Base-by-base conservation (phyloP, 2,888 invertebrate species). In the Noctua janthe region DNA sequence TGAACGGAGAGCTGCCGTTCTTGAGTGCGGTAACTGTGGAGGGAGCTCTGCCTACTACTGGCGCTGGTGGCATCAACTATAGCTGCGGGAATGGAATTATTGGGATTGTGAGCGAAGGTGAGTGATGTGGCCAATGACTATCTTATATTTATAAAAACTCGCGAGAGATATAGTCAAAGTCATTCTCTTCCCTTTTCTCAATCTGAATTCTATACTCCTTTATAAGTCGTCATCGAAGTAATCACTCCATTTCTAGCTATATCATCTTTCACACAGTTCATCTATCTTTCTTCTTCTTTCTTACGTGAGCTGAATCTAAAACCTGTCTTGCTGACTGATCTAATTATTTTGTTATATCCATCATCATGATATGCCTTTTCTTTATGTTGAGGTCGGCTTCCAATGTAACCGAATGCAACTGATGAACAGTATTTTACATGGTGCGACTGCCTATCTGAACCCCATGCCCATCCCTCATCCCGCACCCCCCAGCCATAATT, bases 11-110 rank as follows among this genome's bases (percentile, higher is more conserved):
- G 39, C 77, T 91, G 73, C 92, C 93, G 17, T 91, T 91, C 85
- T 80, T 91, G 47, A 85, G 90, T 15, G 88, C 90, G 62, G 91
- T 92, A 49, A 82, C 82, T 56, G 75, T 92, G 43, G 89, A 90
- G 66, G 91, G 91, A 1, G 82, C 87, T 4, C 73, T 94, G 47
- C 92, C 93, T 0, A 88, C 92, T 7, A 80, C 74, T 35, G 94
- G 94, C 0, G 86, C 90, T 69, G 94, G 92, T 20, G 86, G 90
- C 0, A 92, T 93, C 0, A 86, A 91, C 29, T 94, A 94, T 59
- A 91, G 92, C 10, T 93, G 93, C 80, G 94, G 94, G 2, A 91
- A 83, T 51, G 94, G 93, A 0, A 89, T 87, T 71, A 83, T 94
- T 11, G 93, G 88, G 11, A 93, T 94, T 47, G 83, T 91, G 13